phyloP scores from a whole-genome alignment of 2,113 vertebrate species.

The Daubentonia madagascariensis region DNA sequence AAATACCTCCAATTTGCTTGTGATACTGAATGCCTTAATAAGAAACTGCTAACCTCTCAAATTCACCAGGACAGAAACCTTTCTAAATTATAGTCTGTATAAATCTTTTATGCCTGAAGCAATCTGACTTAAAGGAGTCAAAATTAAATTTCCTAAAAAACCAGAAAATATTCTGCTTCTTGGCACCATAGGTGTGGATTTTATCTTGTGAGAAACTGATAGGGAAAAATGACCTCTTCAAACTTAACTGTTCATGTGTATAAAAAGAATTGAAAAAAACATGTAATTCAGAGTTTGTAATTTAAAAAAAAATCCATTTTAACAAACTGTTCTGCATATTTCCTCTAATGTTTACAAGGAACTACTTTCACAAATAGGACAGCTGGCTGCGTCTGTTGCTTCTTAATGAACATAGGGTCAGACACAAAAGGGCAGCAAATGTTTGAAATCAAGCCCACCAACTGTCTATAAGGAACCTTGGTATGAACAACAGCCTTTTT shows the following conservation, averaged over 20 bases:
- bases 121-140: neutral
- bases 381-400: slow-evolving; percentile 42
- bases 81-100: neutral
- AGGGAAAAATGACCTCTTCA: neutral
- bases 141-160: neutral
- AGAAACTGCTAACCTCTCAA: neutral
- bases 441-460: slow-evolving; percentile 34
- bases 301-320: neutral
- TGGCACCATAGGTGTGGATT: neutral
- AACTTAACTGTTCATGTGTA: neutral
- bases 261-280: neutral
- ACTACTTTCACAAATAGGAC: neutral
- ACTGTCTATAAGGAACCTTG: neutral
- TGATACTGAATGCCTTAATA: neutral
- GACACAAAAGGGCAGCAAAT: slow-evolving; percentile 35
- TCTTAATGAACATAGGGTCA: neutral
- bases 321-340: neutral
- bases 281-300: neutral
- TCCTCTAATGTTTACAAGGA: slow-evolving; percentile 25
- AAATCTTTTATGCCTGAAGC: neutral
- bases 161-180: neutral
- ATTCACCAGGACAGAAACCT: neutral
- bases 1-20: neutral
- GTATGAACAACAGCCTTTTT: neutral
- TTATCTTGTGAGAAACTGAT: neutral